Conservation (phyloP, 2,113 vertebrate genomes). For the Lepisosteus osseus region DNA sequence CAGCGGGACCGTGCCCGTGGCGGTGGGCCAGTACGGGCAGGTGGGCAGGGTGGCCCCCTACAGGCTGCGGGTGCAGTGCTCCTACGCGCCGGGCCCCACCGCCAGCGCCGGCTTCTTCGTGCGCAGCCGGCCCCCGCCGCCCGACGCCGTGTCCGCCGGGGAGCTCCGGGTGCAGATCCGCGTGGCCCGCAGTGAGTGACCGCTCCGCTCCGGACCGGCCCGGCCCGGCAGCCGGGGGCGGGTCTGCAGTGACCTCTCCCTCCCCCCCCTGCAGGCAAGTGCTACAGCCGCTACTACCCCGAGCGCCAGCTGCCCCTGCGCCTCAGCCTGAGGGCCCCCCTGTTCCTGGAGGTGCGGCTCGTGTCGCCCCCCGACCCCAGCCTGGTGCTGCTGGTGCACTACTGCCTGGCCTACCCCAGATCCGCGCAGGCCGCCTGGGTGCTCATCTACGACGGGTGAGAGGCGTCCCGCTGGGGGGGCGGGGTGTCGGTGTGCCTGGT, state of each 20-base stretch:
- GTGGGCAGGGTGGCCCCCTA: not conserved
- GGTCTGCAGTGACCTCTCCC: not conserved
- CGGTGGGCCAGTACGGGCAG: not conserved
- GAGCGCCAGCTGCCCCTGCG: slow-evolving; percentile 67
- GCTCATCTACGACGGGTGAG: slow-evolving; percentile 68
- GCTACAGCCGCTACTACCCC: slow-evolving; percentile 60
- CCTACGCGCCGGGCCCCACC: slow-evolving; percentile 45
- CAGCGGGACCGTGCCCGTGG: not conserved
- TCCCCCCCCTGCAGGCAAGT: slow-evolving; percentile 38
- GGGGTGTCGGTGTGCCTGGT: too few relatives aligned
- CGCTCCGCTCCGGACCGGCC: too few relatives aligned
- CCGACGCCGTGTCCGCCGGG: too few relatives aligned
- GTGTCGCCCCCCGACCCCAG: slow-evolving; percentile 58
- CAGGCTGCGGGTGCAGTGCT: slow-evolving; percentile 61
- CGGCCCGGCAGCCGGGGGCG: not conserved
- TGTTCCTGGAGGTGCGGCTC: slow-evolving; percentile 66
- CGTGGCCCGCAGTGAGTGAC: too few relatives aligned
- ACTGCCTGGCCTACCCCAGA: slow-evolving; percentile 68
- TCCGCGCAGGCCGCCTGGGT: slow-evolving; percentile 66
- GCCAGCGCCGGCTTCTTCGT: slow-evolving; percentile 61
- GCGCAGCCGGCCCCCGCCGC: slow-evolving; percentile 48
- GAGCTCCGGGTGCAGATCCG: too few relatives aligned
- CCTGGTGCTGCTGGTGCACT: slow-evolving; percentile 65
- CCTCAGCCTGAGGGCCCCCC: slow-evolving; percentile 60
- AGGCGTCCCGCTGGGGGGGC: not conserved